Evolutionary conservation across 2,888 invertebrate species (phyloP).

Genomic region (Cephalotes varians): DNA sequence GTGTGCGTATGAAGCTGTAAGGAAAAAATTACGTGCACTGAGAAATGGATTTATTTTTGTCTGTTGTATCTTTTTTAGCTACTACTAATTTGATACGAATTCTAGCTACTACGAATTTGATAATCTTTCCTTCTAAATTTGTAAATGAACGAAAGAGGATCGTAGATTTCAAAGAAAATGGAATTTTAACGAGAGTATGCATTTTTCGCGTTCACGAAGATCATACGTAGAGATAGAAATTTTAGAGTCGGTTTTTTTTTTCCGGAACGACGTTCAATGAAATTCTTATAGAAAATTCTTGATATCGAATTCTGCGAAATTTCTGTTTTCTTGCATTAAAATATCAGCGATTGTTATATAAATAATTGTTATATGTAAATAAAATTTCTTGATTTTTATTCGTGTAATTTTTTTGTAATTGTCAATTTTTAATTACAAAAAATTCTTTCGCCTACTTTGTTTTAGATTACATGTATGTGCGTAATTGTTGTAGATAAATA

Average conservation of each 20-base stretch:
- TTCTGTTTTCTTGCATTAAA: not conserved
- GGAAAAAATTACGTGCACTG: not conserved
- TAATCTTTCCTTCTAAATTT: not conserved
- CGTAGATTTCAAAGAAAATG: not conserved
- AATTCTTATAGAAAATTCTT: not conserved
- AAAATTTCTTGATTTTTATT: not conserved
- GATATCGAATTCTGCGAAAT: not conserved
- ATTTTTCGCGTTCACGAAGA: not conserved
- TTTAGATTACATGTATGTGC: not conserved
- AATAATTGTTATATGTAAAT: not conserved
- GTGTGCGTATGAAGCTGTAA: conserved; percentile 2
- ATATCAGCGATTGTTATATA: not conserved
- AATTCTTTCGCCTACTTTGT: not conserved
- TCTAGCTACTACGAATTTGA: not conserved
- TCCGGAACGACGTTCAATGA: not conserved
- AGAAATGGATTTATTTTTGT: not conserved
- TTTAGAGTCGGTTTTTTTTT: not conserved
- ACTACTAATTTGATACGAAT: conserved; percentile 12
- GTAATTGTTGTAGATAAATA: not conserved
- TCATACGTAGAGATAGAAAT: not conserved
- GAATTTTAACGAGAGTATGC: not conserved
- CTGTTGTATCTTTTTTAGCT: not conserved
- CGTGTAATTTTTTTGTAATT: not conserved
- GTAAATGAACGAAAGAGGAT: not conserved
- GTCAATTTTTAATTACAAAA: not conserved